Evolutionary conservation across 1,140 invertebrate species (phyloP).

Genomic region (Yoshiicerus persimilis): DNA sequence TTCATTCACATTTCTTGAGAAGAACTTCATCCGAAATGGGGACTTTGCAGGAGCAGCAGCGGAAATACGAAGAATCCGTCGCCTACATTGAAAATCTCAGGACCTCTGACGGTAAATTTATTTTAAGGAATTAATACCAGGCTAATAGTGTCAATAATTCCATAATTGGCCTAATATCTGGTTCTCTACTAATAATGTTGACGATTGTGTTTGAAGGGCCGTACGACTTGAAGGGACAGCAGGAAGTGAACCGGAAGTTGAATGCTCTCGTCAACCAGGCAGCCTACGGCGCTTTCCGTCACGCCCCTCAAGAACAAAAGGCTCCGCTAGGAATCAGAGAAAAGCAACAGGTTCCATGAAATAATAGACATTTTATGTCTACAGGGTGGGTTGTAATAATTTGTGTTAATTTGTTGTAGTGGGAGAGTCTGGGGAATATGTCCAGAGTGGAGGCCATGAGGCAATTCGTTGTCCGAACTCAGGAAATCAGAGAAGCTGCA

Average conservation of each 20-base stretch:
- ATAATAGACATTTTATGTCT: no score
- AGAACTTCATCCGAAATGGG: neutral
- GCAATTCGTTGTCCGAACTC: neutral
- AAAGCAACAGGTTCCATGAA: no score
- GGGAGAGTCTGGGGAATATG: constrained; percentile 32
- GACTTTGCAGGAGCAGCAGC: constrained; percentile 21
- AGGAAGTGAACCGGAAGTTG: neutral
- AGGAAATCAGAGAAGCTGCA: neutral
- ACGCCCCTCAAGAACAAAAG: neutral
- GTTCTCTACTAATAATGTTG: no score
- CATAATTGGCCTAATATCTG: no score
- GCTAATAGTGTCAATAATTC: neutral
- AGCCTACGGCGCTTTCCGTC: constrained; percentile 24
- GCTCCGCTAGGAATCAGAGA: neutral
- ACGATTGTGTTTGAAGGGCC: constrained; percentile 3
- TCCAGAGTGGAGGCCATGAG: constrained; percentile 32
- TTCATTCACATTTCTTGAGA: neutral
- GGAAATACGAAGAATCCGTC: constrained; percentile 1
- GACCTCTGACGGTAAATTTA: constrained; percentile 17
- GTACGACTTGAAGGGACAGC: constrained; percentile 1
- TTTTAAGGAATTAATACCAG: no score
- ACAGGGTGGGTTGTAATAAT: no score
- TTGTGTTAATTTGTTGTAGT: no score
- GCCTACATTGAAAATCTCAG: constrained; percentile 25
- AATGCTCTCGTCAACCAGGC: constrained; percentile 25